Base-by-base conservation (phyloP, 2,888 invertebrate species). In the Mimachlamys varia region DNA sequence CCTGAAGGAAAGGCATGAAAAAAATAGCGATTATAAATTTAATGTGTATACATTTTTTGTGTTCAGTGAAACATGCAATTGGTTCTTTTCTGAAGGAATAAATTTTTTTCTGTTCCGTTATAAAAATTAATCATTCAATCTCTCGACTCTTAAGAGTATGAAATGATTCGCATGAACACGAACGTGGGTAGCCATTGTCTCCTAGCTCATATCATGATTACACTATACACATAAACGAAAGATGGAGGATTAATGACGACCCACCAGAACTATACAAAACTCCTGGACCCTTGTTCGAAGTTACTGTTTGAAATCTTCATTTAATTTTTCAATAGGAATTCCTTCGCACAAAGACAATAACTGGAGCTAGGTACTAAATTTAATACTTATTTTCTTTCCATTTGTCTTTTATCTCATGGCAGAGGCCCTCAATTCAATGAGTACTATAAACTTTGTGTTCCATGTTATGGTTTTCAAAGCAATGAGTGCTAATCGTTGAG, bases 81-180 rank as follows among this genome's bases (percentile, higher is more conserved):
- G 33, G 22, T 33, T 27, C 33, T 33, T 27, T 10, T 33, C 27
- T 13, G 0, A 0, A 27, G 15, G 33, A 76, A 33, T 76, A 76
- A n/a, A 5, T 76, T 76, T 62, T 76, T 33, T 76, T 76, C 76
- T 76, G 76, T 76, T 76, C 76, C 33, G 76, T 76, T 76, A 76
- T 27, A 76, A 76, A 76, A 33, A 76, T 76, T 76, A 76, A 76
- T 76, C 76, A 17, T 7, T 76, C 10, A 10, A 33, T 76, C 27
- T 76, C 76, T 15, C 76, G 13, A 33, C 76, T 76, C 33, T 15
- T 12, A 76, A 76, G 33, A 33, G 33, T 33, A 76, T 76, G 76
- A 76, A 76, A 27, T 76, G 76, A 76, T 76, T 76, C 33, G 33
- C 76, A 76, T 33, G 27, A 76, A 76, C 10, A 76, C 27, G 12